Percentiles rank a stretch among this genome's conserved stretches.
Conservation (phyloP, 2,113 vertebrate genomes). For the Neogobius melanostomus region DNA sequence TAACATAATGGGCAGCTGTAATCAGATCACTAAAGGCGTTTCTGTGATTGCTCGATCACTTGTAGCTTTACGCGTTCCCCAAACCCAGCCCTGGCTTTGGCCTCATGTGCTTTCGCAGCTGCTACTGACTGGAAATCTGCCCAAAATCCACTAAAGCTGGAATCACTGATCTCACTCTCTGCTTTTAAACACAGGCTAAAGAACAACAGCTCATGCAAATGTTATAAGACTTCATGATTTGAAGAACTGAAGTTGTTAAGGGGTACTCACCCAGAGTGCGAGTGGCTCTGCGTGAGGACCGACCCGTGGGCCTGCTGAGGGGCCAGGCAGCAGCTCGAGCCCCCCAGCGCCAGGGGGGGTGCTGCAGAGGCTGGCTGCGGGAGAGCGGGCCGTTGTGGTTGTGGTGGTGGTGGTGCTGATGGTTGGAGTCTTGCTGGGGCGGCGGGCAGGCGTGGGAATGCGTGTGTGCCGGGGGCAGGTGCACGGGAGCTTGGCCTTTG, state of each 20-base stretch:
- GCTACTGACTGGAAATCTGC: no score
- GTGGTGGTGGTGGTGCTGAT: constrained; percentile 77
- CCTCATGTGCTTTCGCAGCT: no score
- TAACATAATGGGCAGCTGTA: no score
- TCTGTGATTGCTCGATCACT: no score
- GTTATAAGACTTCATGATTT: not conserved
- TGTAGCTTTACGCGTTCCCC: no score
- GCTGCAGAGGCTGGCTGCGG: constrained; percentile 78
- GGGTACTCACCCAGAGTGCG: constrained; percentile 88
- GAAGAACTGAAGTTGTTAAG: not conserved
- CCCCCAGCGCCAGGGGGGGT: constrained; percentile 58
- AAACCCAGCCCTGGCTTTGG: no score
- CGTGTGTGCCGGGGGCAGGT: constrained; percentile 14
- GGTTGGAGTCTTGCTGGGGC: constrained; percentile 76
- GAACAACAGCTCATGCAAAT: no score
- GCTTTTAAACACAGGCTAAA: no score
- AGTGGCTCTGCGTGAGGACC: constrained; percentile 89
- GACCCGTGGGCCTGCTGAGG: constrained; percentile 89
- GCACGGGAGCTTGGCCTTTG: constrained; percentile 42
- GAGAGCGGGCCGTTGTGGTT: constrained; percentile 73
- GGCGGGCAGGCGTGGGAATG: constrained; percentile 69
- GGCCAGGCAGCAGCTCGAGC: constrained; percentile 84
- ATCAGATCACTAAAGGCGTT: no score
- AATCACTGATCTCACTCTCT: no score
- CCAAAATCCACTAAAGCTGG: no score